Evolutionary conservation across 2,113 vertebrate genomes (phyloP).

Genomic region (Gymnobelideus leadbeateri): DNA sequence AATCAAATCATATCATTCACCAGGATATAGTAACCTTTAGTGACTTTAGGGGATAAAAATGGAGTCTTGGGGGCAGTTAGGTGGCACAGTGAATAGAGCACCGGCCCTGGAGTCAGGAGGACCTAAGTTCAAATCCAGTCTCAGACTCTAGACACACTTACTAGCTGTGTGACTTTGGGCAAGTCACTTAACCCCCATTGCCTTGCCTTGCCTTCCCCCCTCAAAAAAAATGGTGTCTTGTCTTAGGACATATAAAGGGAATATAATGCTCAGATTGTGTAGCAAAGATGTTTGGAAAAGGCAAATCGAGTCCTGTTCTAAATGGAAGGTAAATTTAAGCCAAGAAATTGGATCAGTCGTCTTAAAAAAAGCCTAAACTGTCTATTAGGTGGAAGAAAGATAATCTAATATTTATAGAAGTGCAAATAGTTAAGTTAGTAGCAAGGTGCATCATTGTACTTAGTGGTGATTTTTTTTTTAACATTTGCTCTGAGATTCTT

Average conservation of each 20-base stretch:
- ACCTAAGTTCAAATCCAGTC: too few species aligned
- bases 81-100: too few species aligned
- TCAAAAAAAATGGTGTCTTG: background rate
- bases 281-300: background rate
- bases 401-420: background rate
- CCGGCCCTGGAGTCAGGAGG: too few species aligned
- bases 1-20: constrained; percentile 36
- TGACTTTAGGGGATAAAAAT: background rate
- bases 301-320: background rate
- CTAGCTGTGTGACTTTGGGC: too few species aligned
- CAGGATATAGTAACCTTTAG: constrained; percentile 13
- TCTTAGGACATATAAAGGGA: background rate
- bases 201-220: too few species aligned
- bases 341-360: background rate
- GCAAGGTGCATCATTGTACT: background rate
- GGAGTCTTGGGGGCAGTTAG: background rate
- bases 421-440: background rate
- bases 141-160: too few species aligned
- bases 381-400: background rate
- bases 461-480: background rate
- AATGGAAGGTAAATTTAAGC: background rate
- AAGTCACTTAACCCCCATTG: too few species aligned
- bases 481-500: background rate
- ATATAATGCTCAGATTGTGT: background rate
- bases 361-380: background rate